Evolutionary conservation across 2,888 invertebrate species (phyloP), one percentile per base, ranked within the genome.

Genomic region (Helicoverpa assulta): DNA sequence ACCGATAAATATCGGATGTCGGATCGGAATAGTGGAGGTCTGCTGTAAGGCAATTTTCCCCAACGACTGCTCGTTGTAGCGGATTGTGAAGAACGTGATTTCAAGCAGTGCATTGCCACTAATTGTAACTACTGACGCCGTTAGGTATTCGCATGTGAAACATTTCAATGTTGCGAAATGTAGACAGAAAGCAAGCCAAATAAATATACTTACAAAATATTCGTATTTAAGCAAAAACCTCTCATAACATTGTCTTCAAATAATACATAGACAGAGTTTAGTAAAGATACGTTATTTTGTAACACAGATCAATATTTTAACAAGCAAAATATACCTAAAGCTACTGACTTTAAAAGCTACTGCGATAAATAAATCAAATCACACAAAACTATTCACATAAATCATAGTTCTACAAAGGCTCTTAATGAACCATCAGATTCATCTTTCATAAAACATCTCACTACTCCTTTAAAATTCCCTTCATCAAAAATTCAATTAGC

Each of bases 401-500:
- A 55, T 59, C 37, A 59, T 70, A 74, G 59, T 70, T 77, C 67
- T 40, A 51, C 63, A 64, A 68, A 73, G 54, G 54, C 12, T 29
- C 21, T n/a, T 58, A 75, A 79, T 70, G 65, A 79, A 70, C 47
- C 19, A 59, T 26, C 18, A 60, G 59, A 53, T 74, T 59, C n/a
- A 40, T 60, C 18, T 50, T 37, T 54, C 51, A 66, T 58, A 55
- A 78, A 77, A 61, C 43, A 67, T 68, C 58, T 62, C 70, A 76
- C 55, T 64, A 63, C 73, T 73, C 62, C 71, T 70, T 77, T 65
- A 70, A 70, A 79, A 77, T 78, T 57, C 75, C 69, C 79, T 70
- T 80, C 76, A 76, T 82, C 76, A 84, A 84, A 85, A 84, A 87
- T 86, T 81, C 67, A 85, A 86, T 88, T 84, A 84, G 83, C 83